Evolutionary conservation across 2,888 invertebrate species (phyloP).

Genomic region (Villa cingulata): DNA sequence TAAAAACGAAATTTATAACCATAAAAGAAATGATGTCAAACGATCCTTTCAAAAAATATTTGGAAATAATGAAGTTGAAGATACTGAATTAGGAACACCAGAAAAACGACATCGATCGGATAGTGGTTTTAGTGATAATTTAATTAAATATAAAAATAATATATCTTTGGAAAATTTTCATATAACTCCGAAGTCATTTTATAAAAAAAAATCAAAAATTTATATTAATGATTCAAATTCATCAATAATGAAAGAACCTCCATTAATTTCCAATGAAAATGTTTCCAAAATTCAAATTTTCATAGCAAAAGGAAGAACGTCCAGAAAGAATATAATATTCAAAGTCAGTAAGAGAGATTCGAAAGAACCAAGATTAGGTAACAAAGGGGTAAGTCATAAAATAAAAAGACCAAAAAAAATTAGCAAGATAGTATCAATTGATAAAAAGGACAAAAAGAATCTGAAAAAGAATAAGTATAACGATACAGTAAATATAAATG

Average conservation of each 20-base stretch:
- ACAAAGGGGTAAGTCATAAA: conserved; percentile 29
- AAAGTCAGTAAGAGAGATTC: conserved; percentile 3
- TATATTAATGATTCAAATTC: not conserved
- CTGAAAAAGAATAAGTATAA: conserved; percentile 12
- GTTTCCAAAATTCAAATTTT: not conserved
- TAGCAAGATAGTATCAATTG: no score
- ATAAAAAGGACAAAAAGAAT: conserved; percentile 20
- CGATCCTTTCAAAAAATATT: no score
- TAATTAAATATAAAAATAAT: no score
- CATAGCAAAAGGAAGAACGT: not conserved
- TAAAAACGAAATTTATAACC: no score
- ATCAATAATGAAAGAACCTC: no score
- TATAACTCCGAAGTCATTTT: conserved; percentile 22
- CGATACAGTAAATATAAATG: conserved; percentile 5
- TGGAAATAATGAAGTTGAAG: no score
- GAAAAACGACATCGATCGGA: no score
- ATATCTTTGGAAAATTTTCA: not conserved
- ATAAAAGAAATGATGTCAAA: no score
- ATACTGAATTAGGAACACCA: no score
- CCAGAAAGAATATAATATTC: not conserved
- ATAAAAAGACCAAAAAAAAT: conserved; percentile 15
- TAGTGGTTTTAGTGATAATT: no score
- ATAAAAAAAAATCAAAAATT: conserved; percentile 13
- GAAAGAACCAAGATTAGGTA: conserved; percentile 16
- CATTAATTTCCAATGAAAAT: not conserved